Evolutionary conservation across 1,140 invertebrate genomes (phyloP).

Genomic region (Oryctes rhinoceros): DNA sequence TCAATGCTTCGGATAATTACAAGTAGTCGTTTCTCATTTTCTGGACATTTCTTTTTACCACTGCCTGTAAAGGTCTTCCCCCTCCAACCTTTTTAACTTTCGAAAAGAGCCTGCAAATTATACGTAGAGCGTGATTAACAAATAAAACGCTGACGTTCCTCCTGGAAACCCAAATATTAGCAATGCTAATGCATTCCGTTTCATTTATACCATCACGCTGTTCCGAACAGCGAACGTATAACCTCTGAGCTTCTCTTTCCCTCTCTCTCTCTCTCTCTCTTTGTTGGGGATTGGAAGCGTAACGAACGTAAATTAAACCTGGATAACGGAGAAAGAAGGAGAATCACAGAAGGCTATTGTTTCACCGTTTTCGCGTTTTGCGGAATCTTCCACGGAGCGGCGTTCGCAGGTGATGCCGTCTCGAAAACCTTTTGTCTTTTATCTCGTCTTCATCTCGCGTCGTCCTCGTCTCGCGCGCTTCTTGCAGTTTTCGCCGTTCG

Average conservation of each 20-base stretch:
- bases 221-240: no score
- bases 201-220: not conserved
- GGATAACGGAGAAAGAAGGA: not conserved
- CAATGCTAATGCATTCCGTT: conserved; percentile 10
- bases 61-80: no score
- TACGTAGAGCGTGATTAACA: not conserved
- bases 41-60: no score
- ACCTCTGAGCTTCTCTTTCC: no score
- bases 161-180: conserved; percentile 4
- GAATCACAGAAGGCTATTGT: not conserved
- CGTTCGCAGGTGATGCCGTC: not conserved
- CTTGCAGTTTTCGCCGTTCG: not conserved
- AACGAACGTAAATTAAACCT: conserved; percentile 8
- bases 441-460: no score
- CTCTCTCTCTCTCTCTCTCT: no score
- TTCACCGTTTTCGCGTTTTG: conserved; percentile 2
- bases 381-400: not conserved
- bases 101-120: not conserved
- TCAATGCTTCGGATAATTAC: no score
- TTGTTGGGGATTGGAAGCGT: no score
- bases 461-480: no score
- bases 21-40: no score
- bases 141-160: not conserved
- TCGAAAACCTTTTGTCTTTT: no score
- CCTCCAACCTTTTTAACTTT: no score